Conservation (phyloP, 2,797 vertebrate species). For the Pangasius macronema region DNA sequence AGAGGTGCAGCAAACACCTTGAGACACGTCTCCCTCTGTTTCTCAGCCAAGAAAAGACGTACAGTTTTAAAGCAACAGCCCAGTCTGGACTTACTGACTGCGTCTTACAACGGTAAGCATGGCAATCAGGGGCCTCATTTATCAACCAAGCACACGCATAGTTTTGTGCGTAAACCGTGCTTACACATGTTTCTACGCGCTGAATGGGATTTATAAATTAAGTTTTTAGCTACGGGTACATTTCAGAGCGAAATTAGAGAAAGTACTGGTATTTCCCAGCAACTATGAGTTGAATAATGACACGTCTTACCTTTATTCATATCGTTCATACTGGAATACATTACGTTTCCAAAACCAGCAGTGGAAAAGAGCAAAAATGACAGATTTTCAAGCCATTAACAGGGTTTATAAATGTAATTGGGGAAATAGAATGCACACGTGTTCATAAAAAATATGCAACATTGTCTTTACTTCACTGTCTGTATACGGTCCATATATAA, state of each 20-base stretch:
- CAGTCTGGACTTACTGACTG: not conserved
- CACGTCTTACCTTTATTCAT: not conserved
- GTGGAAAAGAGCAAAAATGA: not conserved
- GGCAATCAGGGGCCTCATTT: not conserved
- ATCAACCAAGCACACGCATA: no score
- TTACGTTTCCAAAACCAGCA: not conserved
- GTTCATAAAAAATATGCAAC: not conserved
- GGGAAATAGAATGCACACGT: not conserved
- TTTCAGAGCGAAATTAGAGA: not conserved
- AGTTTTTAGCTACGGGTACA: not conserved
- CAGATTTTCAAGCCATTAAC: no score
- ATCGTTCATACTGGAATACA: not conserved
- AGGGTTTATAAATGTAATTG: not conserved
- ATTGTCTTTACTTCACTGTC: not conserved
- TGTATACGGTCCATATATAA: not conserved
- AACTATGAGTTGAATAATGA: not conserved
- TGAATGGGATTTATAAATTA: not conserved
- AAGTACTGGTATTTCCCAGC: not conserved
- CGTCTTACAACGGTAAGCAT: not conserved
- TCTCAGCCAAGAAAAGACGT: not conserved
- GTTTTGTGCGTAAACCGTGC: not conserved
- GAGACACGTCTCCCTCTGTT: slow-evolving; percentile 5
- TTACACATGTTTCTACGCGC: not conserved
- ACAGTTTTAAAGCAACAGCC: slow-evolving; percentile 6
- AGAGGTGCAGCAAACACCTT: not conserved